Percentiles rank a stretch among this genome's conserved stretches.
These are phyloP conservation scores for Isurus oxyrinchus DNA, from an alignment of 2,113 vertebrate species.

Conservation along the genomic window DNA sequence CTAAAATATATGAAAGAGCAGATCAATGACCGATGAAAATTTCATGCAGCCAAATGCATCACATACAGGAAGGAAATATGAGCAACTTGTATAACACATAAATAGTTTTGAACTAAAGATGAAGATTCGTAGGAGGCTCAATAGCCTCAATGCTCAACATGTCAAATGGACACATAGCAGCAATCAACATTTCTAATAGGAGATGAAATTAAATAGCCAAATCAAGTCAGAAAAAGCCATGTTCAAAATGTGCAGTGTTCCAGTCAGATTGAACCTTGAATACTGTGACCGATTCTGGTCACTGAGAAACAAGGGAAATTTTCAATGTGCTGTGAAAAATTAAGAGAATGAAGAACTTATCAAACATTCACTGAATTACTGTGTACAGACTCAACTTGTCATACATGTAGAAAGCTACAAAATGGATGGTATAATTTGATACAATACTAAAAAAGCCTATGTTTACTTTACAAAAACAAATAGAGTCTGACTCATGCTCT, in stretches of 20 bases:
- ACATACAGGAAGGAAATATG: not conserved
- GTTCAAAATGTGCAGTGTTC: not conserved
- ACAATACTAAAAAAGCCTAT: not conserved
- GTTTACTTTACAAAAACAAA: not conserved
- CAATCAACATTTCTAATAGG: not conserved
- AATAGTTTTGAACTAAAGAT: not conserved
- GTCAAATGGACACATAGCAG: not conserved
- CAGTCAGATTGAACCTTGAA: not conserved
- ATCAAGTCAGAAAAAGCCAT: not conserved
- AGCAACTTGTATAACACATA: not conserved
- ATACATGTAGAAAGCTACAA: not conserved
- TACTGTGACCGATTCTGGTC: not conserved
- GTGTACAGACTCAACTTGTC: not conserved
- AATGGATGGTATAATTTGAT: not conserved
- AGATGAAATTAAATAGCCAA: not conserved
- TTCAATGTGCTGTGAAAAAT: not conserved
- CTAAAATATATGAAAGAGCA: not conserved
- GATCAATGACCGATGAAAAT: not conserved
- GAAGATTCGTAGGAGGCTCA: not conserved
- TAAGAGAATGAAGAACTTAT: not conserved
- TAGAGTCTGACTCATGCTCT: not conserved
- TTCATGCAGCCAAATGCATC: not conserved
- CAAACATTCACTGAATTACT: not conserved
- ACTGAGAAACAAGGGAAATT: not conserved
- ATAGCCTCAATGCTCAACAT: not conserved